Conservation (phyloP, 2,113 vertebrate genomes). For the Copsychus sechellarum region DNA sequence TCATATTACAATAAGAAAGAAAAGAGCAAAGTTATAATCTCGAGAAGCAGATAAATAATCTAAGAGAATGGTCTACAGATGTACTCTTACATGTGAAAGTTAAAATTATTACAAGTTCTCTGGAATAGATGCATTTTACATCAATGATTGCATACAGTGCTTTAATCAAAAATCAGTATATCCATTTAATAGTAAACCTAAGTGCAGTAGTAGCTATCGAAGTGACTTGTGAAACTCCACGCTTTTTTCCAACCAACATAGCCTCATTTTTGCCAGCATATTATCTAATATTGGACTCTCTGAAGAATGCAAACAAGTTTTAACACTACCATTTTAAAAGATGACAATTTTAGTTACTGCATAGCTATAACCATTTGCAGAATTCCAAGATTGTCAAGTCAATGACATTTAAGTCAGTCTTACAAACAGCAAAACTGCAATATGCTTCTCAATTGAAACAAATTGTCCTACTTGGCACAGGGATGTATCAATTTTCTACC, state of each 20-base stretch:
- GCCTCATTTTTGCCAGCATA: neutral
- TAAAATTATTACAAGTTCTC: conserved; percentile 10
- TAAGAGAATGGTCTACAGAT: conserved; percentile 34
- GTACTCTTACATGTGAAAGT: neutral
- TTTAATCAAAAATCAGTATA: neutral
- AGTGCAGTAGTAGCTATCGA: neutral
- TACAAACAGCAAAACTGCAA: neutral
- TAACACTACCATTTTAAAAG: neutral
- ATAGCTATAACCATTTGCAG: neutral
- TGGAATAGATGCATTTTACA: neutral
- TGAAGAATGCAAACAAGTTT: neutral
- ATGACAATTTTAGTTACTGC: neutral
- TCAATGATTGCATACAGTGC: neutral
- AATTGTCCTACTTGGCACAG: neutral
- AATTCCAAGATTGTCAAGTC: neutral
- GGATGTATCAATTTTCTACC: neutral
- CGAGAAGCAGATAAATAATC: conserved; percentile 28
- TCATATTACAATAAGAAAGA: conserved; percentile 29
- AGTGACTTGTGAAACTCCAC: neutral
- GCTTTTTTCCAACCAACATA: neutral
- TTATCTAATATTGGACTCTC: neutral
- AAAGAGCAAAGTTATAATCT: conserved; percentile 56
- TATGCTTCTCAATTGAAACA: neutral
- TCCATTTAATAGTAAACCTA: neutral
- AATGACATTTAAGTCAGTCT: neutral